These are phyloP conservation scores for Eleginops maclovinus DNA, from an alignment of 2,113 vertebrate genomes.

Conservation along the genomic window DNA sequence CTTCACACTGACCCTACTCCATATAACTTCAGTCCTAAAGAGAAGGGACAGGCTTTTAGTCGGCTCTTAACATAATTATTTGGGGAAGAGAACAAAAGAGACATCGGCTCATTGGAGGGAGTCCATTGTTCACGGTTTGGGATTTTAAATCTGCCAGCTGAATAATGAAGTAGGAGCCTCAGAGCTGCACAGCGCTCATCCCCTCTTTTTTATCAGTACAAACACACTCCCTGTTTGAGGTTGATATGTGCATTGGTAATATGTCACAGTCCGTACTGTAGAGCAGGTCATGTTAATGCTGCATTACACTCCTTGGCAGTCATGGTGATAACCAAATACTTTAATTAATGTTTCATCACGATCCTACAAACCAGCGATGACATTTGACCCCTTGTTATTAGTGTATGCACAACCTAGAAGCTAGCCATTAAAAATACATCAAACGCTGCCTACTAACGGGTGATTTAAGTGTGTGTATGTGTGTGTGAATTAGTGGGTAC, in stretches of 20 bases:
- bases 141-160: slow-evolving; percentile 58
- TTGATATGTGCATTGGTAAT: slow-evolving; percentile 6
- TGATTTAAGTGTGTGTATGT: slow-evolving; percentile 4
- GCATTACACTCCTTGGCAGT: neutral
- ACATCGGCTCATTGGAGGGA: slow-evolving; percentile 52
- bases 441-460: slow-evolving; percentile 34
- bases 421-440: slow-evolving; percentile 47
- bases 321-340: neutral
- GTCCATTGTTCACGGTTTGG: slow-evolving; percentile 53
- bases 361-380: slow-evolving; percentile 4
- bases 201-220: slow-evolving; percentile 21
- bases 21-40: slow-evolving; percentile 28
- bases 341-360: slow-evolving; percentile 9
- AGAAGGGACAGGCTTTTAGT: slow-evolving; percentile 56
- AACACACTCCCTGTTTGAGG: neutral
- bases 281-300: neutral
- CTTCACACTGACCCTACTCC: slow-evolving; percentile 20
- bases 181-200: slow-evolving; percentile 28
- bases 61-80: slow-evolving; percentile 62
- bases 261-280: neutral
- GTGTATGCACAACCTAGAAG: neutral
- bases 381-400: slow-evolving; percentile 29
- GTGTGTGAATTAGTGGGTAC: slow-evolving; percentile 9
- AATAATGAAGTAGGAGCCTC: slow-evolving; percentile 58
- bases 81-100: slow-evolving; percentile 60